Conservation (phyloP, 2,113 vertebrate genomes). For the Plestiodon gilberti region DNA sequence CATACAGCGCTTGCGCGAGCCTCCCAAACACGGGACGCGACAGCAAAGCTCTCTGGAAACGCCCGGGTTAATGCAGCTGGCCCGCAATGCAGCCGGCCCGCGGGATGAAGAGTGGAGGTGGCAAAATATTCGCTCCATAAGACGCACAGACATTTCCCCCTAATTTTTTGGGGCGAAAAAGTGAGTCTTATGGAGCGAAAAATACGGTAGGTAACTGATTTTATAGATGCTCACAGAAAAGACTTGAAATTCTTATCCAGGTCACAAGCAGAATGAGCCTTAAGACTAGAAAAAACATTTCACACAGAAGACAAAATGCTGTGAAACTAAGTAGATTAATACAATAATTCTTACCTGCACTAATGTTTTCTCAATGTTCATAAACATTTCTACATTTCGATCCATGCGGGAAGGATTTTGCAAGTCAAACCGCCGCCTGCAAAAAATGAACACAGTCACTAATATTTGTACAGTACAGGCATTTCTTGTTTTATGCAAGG, state of each 20-base stretch:
- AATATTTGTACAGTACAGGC: not conserved
- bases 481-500: too few species aligned
- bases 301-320: accelerated
- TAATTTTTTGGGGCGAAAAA: too few species aligned
- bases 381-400: constrained; percentile 98
- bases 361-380: constrained; percentile 96
- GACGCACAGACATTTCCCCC: too few species aligned
- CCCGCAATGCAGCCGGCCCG: too few species aligned
- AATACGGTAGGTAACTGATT: too few species aligned
- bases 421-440: constrained; percentile 94
- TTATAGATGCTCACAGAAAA: accelerated
- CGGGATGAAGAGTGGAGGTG: too few species aligned
- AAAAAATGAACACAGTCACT: not conserved
- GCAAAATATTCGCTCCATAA: too few species aligned
- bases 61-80: too few species aligned
- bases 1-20: too few species aligned
- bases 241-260: not conserved
- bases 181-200: too few species aligned
- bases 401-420: constrained; percentile 99
- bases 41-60: too few species aligned
- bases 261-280: accelerated
- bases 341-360: constrained; percentile 83
- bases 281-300: accelerated
- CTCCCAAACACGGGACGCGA: too few species aligned
- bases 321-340: not conserved